A percentile compares a stretch with the other conserved stretches of the same genome.
Evolutionary conservation across 1,140 invertebrate genomes (phyloP).

Genomic region (Akabosia matsudoensis): DNA sequence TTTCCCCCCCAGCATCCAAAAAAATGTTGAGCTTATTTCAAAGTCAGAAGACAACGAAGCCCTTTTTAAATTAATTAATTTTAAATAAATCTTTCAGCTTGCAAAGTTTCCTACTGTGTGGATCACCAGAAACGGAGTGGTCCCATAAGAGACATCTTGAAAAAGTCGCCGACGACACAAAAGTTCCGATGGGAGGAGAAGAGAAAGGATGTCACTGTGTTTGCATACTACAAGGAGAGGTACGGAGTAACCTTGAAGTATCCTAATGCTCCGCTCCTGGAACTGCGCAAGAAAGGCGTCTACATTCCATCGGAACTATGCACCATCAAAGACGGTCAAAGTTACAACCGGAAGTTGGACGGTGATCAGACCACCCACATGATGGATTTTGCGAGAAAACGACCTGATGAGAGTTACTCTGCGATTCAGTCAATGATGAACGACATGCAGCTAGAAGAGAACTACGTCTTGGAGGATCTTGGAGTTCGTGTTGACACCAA

Average conservation of each 20-base stretch:
- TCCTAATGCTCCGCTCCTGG: slow-evolving; percentile 28
- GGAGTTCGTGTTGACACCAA: not conserved
- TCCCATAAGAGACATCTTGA: not conserved
- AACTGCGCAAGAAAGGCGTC: slow-evolving; percentile 25
- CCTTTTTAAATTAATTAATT: too few species aligned
- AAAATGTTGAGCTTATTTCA: too few species aligned
- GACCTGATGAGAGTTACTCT: not conserved
- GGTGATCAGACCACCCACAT: slow-evolving; percentile 36
- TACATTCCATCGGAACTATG: slow-evolving; percentile 38
- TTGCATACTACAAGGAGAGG: slow-evolving; percentile 28
- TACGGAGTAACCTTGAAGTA: slow-evolving; percentile 3
- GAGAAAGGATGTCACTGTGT: slow-evolving; percentile 13
- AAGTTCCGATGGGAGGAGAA: slow-evolving; percentile 26
- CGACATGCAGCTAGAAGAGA: not conserved
- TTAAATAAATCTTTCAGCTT: slow-evolving; percentile 15
- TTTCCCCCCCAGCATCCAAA: too few species aligned
- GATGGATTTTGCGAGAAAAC: slow-evolving; percentile 20
- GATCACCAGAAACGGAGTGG: slow-evolving; percentile 19
- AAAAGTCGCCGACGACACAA: slow-evolving; percentile 14
- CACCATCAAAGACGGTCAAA: slow-evolving; percentile 37
- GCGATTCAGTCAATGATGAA: not conserved
- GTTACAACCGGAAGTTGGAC: slow-evolving; percentile 38
- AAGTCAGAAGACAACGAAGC: too few species aligned
- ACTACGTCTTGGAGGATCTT: not conserved
- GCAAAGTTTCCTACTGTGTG: slow-evolving; percentile 31